Conservation (phyloP, 2,888 invertebrate species). For the Thereva unica region DNA sequence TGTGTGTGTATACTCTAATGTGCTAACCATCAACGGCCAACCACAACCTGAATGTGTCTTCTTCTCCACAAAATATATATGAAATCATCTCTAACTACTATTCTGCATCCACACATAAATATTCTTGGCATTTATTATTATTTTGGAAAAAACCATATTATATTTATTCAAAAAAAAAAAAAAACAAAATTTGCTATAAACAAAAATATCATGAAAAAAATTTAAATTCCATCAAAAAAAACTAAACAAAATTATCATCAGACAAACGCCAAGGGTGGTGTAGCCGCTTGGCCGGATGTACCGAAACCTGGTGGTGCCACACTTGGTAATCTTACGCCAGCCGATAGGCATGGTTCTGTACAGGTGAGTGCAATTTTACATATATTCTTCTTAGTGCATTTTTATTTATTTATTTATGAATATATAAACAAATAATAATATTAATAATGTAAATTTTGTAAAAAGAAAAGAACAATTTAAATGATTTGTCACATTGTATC, state of each 20-base stretch:
- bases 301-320: conserved; percentile 78
- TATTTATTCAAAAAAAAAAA: conserved; percentile 7
- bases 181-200: conserved; percentile 10
- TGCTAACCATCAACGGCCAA: conserved; percentile 8
- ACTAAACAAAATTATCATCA: conserved; percentile 42
- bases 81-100: conserved; percentile 11
- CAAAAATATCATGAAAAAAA: background rate
- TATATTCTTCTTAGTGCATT: conserved; percentile 16
- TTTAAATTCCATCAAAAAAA: conserved; percentile 18
- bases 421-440: conserved; percentile 14
- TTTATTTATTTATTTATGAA: conserved; percentile 21
- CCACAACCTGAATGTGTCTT: conserved; percentile 15
- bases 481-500: too few relatives aligned
- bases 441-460: too few relatives aligned
- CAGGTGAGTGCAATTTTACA: conserved; percentile 69
- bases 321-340: conserved; percentile 86
- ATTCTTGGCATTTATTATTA: too few relatives aligned
- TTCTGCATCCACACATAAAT: conserved; percentile 18
- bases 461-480: too few relatives aligned
- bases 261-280: conserved; percentile 69
- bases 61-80: conserved; percentile 13
- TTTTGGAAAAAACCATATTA: conserved; percentile 9
- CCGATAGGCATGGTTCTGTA: conserved; percentile 95
- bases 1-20: conserved; percentile 30
- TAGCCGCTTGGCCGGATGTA: conserved; percentile 82